Evolutionary conservation across 2,888 invertebrate species (phyloP).

Genomic region (Lucinisca nassula): DNA sequence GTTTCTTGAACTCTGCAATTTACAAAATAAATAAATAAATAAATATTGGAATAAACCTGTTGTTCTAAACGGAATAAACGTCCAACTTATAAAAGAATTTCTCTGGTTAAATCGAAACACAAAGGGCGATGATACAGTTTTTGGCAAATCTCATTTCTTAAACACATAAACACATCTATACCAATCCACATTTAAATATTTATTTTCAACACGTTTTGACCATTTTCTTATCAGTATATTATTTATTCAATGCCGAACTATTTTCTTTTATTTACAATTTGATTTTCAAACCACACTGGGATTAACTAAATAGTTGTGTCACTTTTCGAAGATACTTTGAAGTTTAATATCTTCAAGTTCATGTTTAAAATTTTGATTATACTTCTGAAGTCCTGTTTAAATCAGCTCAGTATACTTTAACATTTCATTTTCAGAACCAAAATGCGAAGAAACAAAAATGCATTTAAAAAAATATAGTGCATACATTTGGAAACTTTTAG

Average conservation of each 20-base stretch:
- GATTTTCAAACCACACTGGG: slow-evolving; percentile 5
- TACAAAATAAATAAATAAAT: no score
- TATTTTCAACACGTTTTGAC: slow-evolving; percentile 11
- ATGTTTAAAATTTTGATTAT: not conserved
- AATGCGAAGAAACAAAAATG: no score
- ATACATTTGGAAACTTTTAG: no score
- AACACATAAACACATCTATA: slow-evolving; percentile 9
- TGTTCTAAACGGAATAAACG: no score
- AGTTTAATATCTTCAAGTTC: not conserved
- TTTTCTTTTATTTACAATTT: slow-evolving; percentile 17
- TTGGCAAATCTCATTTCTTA: slow-evolving; percentile 19
- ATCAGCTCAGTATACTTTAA: no score
- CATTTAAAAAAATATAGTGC: no score
- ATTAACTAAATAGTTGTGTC: not conserved
- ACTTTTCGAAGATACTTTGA: not conserved
- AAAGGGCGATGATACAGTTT: no score
- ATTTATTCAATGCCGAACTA: slow-evolving; percentile 9
- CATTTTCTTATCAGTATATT: slow-evolving; percentile 17
- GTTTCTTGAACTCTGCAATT: no score
- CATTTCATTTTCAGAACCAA: no score
- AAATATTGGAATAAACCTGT: no score
- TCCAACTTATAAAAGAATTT: no score
- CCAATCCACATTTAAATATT: slow-evolving; percentile 11
- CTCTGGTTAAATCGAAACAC: no score
- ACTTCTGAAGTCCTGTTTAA: not conserved